Conservation (phyloP, 2,888 invertebrate genomes). For the Plebejus argus region DNA sequence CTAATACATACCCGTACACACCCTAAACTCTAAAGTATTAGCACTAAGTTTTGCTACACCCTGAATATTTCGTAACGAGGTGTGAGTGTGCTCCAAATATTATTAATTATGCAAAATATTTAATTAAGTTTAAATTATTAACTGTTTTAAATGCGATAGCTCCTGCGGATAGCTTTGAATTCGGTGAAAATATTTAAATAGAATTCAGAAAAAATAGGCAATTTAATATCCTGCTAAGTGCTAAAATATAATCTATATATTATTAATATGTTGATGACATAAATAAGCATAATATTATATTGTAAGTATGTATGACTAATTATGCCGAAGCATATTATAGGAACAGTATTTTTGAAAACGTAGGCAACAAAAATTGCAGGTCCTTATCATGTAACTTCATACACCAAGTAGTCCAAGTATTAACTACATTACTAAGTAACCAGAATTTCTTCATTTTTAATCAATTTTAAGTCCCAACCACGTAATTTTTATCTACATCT, state of each 20-base stretch:
- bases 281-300: no score
- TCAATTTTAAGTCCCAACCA: background rate
- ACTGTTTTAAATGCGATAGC: background rate
- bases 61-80: background rate
- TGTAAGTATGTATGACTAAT: no score
- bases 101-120: slow-evolving; percentile 16
- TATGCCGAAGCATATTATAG: no score
- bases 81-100: background rate
- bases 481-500: slow-evolving; percentile 4
- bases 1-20: no score
- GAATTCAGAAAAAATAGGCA: background rate
- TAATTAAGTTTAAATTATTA: background rate
- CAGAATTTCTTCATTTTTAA: background rate
- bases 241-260: no score
- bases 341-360: no score
- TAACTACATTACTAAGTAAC: background rate
- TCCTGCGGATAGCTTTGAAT: background rate
- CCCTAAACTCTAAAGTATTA: no score
- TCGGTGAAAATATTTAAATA: background rate
- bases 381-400: background rate
- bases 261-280: no score
- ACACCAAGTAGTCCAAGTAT: no score
- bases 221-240: no score
- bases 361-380: background rate
- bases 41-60: no score